phyloP scores from a whole-genome alignment of 2,797 vertebrate species.

The Pyrocephalus nanus region DNA sequence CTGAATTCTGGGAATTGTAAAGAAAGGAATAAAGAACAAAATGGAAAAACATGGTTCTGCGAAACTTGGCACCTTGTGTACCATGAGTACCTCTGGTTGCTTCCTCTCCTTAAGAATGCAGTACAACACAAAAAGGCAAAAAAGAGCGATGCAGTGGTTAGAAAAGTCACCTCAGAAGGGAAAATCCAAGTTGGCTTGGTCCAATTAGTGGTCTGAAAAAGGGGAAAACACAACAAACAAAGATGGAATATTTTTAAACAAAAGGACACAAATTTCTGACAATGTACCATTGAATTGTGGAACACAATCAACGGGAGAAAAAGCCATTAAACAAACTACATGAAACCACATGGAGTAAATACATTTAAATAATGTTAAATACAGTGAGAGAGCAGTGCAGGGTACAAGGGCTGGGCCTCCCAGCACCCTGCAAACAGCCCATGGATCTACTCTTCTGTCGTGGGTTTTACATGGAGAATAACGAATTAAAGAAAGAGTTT shows the following conservation, averaged over 20 bases:
- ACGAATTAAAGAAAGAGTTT: fast-evolving
- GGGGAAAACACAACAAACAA: background rate
- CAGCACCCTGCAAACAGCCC: fast-evolving
- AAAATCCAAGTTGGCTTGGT: background rate
- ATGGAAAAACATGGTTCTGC: background rate
- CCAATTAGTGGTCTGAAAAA: background rate
- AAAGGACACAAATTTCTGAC: background rate
- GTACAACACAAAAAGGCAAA: background rate
- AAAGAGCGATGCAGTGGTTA: background rate
- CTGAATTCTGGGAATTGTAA: background rate
- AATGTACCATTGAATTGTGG: fast-evolving
- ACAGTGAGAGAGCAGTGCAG: background rate
- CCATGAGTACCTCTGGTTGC: fast-evolving
- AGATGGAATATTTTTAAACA: background rate
- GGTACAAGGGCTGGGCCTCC: background rate
- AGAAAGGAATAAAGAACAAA: background rate
- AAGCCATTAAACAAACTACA: background rate
- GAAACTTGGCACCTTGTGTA: background rate
- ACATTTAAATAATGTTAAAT: too few relatives aligned
- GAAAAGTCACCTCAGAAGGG: background rate
- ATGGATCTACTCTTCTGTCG: fast-evolving
- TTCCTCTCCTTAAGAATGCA: background rate
- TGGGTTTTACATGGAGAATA: background rate
- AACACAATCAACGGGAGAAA: background rate
- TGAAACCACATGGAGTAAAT: background rate